Evolutionary conservation across 2,888 invertebrate species (phyloP), one percentile per base, ranked within the genome.

Genomic region (Zhuqinia jingwanae): DNA sequence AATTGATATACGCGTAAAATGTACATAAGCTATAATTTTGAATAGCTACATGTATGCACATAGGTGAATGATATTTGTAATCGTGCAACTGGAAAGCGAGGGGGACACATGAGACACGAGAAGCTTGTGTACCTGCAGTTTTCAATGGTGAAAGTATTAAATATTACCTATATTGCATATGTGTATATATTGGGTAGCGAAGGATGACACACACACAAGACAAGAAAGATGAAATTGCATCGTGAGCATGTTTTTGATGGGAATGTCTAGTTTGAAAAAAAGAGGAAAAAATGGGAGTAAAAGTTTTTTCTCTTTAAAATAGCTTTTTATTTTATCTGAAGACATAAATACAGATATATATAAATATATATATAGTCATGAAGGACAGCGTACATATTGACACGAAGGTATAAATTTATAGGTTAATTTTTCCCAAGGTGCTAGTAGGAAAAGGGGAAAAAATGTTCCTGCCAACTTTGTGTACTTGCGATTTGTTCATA

Each of bases 351-450:
- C 13, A 15, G 15, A 11, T 58, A 2, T 47, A 47, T 47, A 47
- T 11, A 11, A 5, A 13, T 20, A 25, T 22, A 68, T 45, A 42
- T 6, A 25, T 30, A 36, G 36, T 36, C 3, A 36, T 36, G 65
- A 10, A 5, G 11, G 70, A 20, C 45, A 13, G n/a, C 11, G 50
- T 27, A 56, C 47, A 47, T 68, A 68, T 45, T 68, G 68, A 45
- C 68, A 45, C 0, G 13, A 45, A 68, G 20, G 45, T 3, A 68
- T 68, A 47, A 27, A 17, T 73, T 75, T 73, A 53, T 75, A 42
- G 53, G 75, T 42, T 75, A 75, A 75, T 75, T 75, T 56, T 53
- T 30, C 75, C 75, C 75, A 27, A 17, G 56, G 17, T 75, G 56
- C 30, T 56, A 53, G 17, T 73, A 8, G 2, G 13, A 63, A 36